Percentiles rank a stretch among this genome's conserved stretches.
phyloP scores from a whole-genome alignment of 2,888 invertebrate genomes.

The Nezara viridula region DNA sequence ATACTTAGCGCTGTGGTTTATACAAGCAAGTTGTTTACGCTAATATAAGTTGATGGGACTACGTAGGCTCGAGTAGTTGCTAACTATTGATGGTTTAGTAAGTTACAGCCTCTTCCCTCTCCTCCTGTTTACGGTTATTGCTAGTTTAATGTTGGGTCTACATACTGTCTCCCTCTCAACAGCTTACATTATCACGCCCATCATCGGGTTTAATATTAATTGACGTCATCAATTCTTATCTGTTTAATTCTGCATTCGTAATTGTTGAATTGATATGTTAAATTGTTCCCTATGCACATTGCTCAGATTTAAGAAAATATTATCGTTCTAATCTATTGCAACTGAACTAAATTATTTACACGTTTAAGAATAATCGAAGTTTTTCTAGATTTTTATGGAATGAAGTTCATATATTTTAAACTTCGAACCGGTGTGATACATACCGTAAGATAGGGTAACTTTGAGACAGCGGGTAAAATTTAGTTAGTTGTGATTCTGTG shows the following conservation, averaged over 20 bases:
- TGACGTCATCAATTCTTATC: not conserved
- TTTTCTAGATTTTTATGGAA: no score
- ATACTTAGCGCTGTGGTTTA: not conserved
- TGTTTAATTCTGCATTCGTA: not conserved
- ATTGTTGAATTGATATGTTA: not conserved
- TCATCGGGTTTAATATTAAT: not conserved
- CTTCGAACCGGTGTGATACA: no score
- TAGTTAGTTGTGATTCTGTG: no score
- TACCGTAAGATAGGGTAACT: no score
- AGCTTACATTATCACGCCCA: not conserved
- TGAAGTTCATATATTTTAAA: no score
- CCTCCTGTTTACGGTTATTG: not conserved
- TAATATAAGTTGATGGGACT: slow-evolving; percentile 40
- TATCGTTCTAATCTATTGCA: no score
- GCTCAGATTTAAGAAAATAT: no score
- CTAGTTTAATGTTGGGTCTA: not conserved
- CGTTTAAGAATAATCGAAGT: no score
- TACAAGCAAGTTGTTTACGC: slow-evolving; percentile 29
- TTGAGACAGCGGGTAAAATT: no score
- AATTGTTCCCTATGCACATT: no score
- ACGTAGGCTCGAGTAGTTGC: slow-evolving; percentile 16
- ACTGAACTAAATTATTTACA: no score
- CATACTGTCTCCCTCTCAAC: not conserved
- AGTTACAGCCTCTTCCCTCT: not conserved
- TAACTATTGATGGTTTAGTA: slow-evolving; percentile 48